Conservation (phyloP, 2,797 vertebrate genomes). For the Poecilia gillii region DNA sequence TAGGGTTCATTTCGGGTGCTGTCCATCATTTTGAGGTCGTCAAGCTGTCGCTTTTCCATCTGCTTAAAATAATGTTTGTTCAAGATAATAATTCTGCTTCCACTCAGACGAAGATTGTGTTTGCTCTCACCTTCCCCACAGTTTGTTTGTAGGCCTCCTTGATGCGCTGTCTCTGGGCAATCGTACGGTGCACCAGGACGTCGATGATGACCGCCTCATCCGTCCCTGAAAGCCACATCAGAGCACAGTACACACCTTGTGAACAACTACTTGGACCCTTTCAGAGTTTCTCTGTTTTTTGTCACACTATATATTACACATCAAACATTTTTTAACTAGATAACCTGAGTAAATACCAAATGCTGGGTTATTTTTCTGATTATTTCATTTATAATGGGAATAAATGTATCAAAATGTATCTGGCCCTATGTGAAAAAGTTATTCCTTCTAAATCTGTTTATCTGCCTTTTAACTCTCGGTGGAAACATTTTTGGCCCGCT, state of each 20-base stretch:
- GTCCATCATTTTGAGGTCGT: not conserved
- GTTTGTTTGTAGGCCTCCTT: slow-evolving; percentile 87
- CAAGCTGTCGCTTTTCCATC: not conserved
- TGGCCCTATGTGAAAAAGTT: not conserved
- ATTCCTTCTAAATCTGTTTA: not conserved
- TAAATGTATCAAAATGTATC: not conserved
- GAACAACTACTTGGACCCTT: not conserved
- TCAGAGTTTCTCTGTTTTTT: not conserved
- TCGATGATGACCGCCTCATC: slow-evolving; percentile 87
- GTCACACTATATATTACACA: not conserved
- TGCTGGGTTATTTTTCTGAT: not conserved
- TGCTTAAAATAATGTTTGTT: slow-evolving; percentile 5
- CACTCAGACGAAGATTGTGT: not conserved
- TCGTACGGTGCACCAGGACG: slow-evolving; percentile 82
- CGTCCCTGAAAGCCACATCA: slow-evolving; percentile 82
- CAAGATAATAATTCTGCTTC: slow-evolving; percentile 3
- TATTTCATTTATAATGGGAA: not conserved
- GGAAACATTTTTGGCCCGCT: not conserved
- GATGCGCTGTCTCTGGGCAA: slow-evolving; percentile 92
- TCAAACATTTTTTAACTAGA: not conserved
- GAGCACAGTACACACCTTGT: not conserved
- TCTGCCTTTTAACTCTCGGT: not conserved
- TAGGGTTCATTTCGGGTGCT: not conserved
- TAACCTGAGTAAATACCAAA: not conserved
- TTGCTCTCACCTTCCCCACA: slow-evolving; percentile 90